These are phyloP conservation scores for Aspidapion aeneum DNA, from an alignment of 2,888 invertebrate species.

Conservation along the genomic window DNA sequence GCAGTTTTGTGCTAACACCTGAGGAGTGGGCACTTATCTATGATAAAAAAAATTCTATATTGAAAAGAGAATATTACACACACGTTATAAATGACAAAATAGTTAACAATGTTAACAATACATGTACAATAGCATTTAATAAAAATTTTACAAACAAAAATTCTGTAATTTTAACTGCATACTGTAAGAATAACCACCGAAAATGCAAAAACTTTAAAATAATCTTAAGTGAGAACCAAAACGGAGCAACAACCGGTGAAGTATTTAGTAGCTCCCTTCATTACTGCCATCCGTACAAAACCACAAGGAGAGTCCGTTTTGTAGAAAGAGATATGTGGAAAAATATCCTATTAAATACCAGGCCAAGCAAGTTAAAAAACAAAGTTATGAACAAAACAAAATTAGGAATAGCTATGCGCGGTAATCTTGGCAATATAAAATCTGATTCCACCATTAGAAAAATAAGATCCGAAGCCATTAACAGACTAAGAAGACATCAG, in stretches of 20 bases:
- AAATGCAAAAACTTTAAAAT: not conserved
- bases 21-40: too few relatives aligned
- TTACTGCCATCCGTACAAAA: not conserved
- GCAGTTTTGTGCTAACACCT: too few relatives aligned
- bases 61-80: not conserved
- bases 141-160: too few relatives aligned
- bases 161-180: not conserved
- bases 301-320: not conserved
- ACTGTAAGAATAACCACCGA: not conserved
- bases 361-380: not conserved
- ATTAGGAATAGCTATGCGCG: not conserved
- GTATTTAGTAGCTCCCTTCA: not conserved
- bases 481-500: slow-evolving; percentile 7
- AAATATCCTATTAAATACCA: not conserved
- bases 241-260: not conserved
- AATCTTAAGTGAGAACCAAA: not conserved
- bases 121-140: not conserved
- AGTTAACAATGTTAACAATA: not conserved
- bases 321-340: not conserved
- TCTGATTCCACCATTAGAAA: slow-evolving; percentile 14
- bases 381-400: not conserved
- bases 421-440: slow-evolving; percentile 5
- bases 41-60: too few relatives aligned
- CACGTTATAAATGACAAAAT: not conserved
- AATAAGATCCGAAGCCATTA: slow-evolving; percentile 15